Conservation (phyloP, 2,797 vertebrate species). For the Adrianichthys oophorus region DNA sequence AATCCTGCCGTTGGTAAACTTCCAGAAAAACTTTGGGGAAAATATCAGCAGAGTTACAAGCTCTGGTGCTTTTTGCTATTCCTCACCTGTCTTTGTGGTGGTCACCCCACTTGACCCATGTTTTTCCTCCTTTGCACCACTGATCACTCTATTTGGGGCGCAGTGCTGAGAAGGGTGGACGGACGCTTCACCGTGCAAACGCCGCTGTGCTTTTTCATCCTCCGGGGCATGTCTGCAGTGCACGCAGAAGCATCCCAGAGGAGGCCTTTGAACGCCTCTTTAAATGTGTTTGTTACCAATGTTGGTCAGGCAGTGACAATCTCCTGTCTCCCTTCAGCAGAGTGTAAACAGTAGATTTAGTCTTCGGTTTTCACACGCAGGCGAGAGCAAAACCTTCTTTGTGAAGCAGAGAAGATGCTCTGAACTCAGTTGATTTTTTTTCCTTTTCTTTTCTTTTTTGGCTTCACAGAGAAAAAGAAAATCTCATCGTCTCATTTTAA, state of each 20-base stretch:
- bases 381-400: slow-evolving; percentile 23
- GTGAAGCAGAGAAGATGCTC: slow-evolving; percentile 30
- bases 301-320: slow-evolving; percentile 70
- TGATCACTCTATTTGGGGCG: slow-evolving; percentile 61
- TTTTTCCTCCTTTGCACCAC: slow-evolving; percentile 13
- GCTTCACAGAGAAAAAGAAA: slow-evolving; percentile 29
- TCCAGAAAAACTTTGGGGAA: slow-evolving; percentile 11
- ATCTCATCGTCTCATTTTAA: slow-evolving; percentile 26
- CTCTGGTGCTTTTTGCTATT: slow-evolving; percentile 14
- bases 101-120: slow-evolving; percentile 5
- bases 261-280: slow-evolving; percentile 18
- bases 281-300: slow-evolving; percentile 50
- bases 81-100: slow-evolving; percentile 32
- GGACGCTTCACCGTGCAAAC: slow-evolving; percentile 71
- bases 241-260: slow-evolving; percentile 33
- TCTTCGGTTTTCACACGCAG: slow-evolving; percentile 54
- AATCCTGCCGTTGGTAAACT: slow-evolving; percentile 42
- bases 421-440: slow-evolving; percentile 8
- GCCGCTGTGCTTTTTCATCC: slow-evolving; percentile 64
- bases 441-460: slow-evolving; percentile 34
- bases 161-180: slow-evolving; percentile 34
- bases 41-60: slow-evolving; percentile 1
- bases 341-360: slow-evolving; percentile 67
- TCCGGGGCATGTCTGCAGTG: slow-evolving; percentile 26
- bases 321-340: slow-evolving; percentile 44